phyloP scores from a whole-genome alignment of 2,888 invertebrate genomes.

The Aphodius sticticus region DNA sequence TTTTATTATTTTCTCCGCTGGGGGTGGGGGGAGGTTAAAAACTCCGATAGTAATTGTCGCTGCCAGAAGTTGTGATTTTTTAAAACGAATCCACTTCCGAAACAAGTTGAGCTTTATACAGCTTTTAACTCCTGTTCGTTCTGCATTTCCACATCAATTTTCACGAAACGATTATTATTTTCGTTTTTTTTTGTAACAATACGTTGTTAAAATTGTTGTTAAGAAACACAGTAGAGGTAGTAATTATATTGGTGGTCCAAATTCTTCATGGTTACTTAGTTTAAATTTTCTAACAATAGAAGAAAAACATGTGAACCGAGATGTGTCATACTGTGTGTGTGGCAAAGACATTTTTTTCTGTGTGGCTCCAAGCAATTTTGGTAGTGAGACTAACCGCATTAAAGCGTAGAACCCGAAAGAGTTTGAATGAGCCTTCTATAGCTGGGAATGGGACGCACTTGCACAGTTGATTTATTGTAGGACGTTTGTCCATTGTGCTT shows the following conservation, averaged over 20 bases:
- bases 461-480: background rate
- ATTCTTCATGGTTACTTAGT: background rate
- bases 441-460: background rate
- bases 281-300: background rate
- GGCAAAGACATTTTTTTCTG: background rate
- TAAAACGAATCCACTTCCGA: background rate
- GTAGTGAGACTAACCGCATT: background rate
- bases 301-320: background rate
- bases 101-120: background rate
- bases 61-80: background rate
- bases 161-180: too few species aligned
- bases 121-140: too few species aligned
- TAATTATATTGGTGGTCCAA: background rate
- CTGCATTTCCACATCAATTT: too few species aligned
- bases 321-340: background rate
- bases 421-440: background rate
- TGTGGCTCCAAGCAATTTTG: background rate
- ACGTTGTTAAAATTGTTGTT: too few species aligned
- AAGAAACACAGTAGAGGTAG: background rate
- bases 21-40: background rate
- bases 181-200: too few species aligned
- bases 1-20: background rate
- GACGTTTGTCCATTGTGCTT: background rate
- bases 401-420: slow-evolving; percentile 4
- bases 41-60: background rate